A percentile compares a stretch with the other conserved stretches of the same genome.
phyloP scores from a whole-genome alignment of 2,888 invertebrate genomes.

The Acronicta aceris region DNA sequence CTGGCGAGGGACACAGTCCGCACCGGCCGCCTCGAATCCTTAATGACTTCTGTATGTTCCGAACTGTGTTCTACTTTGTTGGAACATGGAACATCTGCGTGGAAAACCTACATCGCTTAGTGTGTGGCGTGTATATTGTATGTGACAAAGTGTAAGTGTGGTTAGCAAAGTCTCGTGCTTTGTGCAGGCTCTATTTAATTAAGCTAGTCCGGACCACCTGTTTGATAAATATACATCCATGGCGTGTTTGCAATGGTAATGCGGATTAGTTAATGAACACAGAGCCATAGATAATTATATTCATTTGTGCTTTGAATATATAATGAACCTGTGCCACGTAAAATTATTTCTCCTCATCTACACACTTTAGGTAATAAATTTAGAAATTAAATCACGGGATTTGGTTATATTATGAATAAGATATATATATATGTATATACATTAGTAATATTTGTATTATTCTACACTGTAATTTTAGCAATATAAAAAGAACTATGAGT shows the following conservation, averaged over 20 bases:
- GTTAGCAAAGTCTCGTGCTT: constrained; percentile 49
- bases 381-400: constrained; percentile 31
- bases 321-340: constrained; percentile 31
- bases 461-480: constrained; percentile 4
- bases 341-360: constrained; percentile 30
- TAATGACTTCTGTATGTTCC: constrained; percentile 69
- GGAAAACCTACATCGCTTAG: constrained; percentile 83
- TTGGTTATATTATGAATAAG: constrained; percentile 31
- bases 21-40: constrained; percentile 70
- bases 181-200: constrained; percentile 50
- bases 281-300: constrained; percentile 54
- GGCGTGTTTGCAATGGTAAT: constrained; percentile 58
- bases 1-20: constrained; percentile 91
- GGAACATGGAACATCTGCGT: constrained; percentile 82
- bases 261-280: constrained; percentile 59
- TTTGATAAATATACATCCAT: constrained; percentile 41
- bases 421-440: neutral
- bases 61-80: constrained; percentile 77
- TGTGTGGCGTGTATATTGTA: constrained; percentile 67
- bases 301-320: constrained; percentile 54
- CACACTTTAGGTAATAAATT: constrained; percentile 31
- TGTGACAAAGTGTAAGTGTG: constrained; percentile 51
- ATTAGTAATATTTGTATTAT: constrained; percentile 22
- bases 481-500: too few species aligned
- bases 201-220: constrained; percentile 45